A percentile compares a stretch with the other conserved stretches of the same genome.
Evolutionary conservation across 2,113 vertebrate genomes (phyloP).

Genomic region (Genyomyrus donnyi): DNA sequence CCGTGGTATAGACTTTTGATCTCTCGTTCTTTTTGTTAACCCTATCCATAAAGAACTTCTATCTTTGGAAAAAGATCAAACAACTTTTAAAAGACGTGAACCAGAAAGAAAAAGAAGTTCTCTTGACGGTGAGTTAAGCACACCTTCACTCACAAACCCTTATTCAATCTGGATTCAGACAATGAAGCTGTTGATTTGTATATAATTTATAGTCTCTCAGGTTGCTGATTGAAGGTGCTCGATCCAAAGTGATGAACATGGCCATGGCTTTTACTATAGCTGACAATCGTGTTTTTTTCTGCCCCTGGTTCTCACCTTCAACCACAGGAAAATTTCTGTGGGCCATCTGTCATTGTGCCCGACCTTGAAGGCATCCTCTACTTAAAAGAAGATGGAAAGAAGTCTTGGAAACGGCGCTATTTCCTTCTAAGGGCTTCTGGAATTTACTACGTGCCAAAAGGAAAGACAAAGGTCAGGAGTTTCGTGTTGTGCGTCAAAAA

Average conservation of each 20-base stretch:
- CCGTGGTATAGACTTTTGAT: not conserved
- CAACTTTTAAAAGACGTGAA: not conserved
- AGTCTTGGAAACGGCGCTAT: slow-evolving; percentile 90
- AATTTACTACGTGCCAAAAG: slow-evolving; percentile 96
- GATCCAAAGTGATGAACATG: not conserved
- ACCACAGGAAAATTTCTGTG: slow-evolving; percentile 90
- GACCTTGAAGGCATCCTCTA: slow-evolving; percentile 86
- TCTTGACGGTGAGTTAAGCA: not conserved
- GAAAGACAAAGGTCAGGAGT: slow-evolving; percentile 90
- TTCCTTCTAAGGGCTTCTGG: slow-evolving; percentile 94
- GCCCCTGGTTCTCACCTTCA: not conserved
- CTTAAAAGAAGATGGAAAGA: slow-evolving; percentile 94
- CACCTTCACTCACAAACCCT: not conserved
- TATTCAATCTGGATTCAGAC: not conserved
- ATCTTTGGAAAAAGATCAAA: slow-evolving; percentile 80
- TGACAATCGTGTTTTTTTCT: not conserved
- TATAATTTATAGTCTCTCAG: not conserved
- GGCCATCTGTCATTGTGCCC: slow-evolving; percentile 83
- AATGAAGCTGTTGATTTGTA: not conserved
- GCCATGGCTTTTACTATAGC: not conserved
- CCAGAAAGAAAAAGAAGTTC: not conserved
- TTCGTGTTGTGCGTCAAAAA: not conserved
- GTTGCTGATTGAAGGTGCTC: not conserved
- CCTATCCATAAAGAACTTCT: slow-evolving; percentile 71
- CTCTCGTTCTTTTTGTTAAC: no score